These are phyloP conservation scores for Rhaphigaster nebulosa DNA, from an alignment of 2,888 invertebrate species.

Conservation along the genomic window DNA sequence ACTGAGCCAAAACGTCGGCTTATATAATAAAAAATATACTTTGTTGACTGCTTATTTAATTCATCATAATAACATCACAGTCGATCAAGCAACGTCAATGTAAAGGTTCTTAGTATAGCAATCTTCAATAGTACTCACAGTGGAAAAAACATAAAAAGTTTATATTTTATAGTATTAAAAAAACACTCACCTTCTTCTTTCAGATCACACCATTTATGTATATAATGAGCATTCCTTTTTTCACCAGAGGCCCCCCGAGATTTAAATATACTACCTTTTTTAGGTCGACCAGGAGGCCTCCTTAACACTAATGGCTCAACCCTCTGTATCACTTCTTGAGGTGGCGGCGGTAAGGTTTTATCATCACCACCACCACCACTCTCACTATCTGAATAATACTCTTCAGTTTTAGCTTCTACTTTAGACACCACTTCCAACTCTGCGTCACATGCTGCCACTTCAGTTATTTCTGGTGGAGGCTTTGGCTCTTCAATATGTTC, in stretches of 20 bases:
- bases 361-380: slow-evolving; percentile 28
- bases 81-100: too few relatives aligned
- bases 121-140: too few relatives aligned
- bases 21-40: too few relatives aligned
- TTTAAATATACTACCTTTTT: slow-evolving; percentile 92
- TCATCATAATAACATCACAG: too few relatives aligned
- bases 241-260: slow-evolving; percentile 77
- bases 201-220: slow-evolving; percentile 91
- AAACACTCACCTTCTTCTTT: slow-evolving; percentile 70
- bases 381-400: slow-evolving; percentile 63
- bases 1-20: too few relatives aligned
- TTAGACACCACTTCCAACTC: background rate
- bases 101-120: too few relatives aligned
- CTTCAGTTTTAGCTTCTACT: slow-evolving; percentile 45
- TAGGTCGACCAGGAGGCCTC: slow-evolving; percentile 68
- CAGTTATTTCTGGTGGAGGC: background rate
- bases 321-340: slow-evolving; percentile 52
- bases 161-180: too few relatives aligned
- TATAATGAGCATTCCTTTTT: slow-evolving; percentile 84
- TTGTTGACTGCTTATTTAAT: too few relatives aligned
- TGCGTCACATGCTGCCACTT: background rate
- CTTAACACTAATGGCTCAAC: slow-evolving; percentile 62
- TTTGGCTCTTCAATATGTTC: background rate
- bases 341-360: slow-evolving; percentile 54
- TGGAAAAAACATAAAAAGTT: too few relatives aligned